Evolutionary conservation across 92 coral and sea anemone genomes (phyloP).

Genomic region (Phenganax subtilis): DNA sequence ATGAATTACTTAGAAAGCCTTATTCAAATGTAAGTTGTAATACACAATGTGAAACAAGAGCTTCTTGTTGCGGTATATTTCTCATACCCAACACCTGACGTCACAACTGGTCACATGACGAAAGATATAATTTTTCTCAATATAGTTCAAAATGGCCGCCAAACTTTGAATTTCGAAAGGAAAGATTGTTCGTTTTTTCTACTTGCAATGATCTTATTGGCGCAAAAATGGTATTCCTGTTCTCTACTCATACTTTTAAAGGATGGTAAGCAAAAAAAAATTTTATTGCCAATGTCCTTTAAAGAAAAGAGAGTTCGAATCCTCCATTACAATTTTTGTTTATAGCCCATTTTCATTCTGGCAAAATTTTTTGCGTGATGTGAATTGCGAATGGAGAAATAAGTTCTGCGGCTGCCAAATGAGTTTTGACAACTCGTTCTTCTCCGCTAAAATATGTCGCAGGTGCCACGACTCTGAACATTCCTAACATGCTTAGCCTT

Average conservation of each 20-base stretch:
- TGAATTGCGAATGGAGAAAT: too few species aligned
- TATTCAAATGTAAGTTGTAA: not conserved
- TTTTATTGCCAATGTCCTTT: slow-evolving; percentile 17
- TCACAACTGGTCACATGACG: not conserved
- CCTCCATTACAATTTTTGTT: too few species aligned
- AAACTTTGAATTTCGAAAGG: not conserved
- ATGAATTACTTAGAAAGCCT: slow-evolving; percentile 8
- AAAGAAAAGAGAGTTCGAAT: not conserved
- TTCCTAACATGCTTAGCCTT: too few species aligned
- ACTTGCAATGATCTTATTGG: not conserved
- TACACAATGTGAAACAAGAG: not conserved
- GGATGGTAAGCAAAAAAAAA: not conserved
- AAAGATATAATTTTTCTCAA: not conserved
- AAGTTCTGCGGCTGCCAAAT: too few species aligned
- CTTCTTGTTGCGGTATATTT: not conserved
- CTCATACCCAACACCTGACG: slow-evolving; percentile 7
- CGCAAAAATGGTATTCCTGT: not conserved
- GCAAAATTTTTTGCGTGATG: too few species aligned
- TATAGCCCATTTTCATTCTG: too few species aligned
- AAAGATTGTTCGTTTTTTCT: not conserved
- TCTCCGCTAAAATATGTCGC: too few species aligned
- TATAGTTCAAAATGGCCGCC: slow-evolving; percentile 1
- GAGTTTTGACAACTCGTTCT: too few species aligned
- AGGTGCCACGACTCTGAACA: too few species aligned
- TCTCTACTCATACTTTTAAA: not conserved